Evolutionary conservation across 2,888 invertebrate genomes (phyloP), one percentile per base, ranked within the genome.

Genomic region (Hirtodrosophila trivittata): DNA sequence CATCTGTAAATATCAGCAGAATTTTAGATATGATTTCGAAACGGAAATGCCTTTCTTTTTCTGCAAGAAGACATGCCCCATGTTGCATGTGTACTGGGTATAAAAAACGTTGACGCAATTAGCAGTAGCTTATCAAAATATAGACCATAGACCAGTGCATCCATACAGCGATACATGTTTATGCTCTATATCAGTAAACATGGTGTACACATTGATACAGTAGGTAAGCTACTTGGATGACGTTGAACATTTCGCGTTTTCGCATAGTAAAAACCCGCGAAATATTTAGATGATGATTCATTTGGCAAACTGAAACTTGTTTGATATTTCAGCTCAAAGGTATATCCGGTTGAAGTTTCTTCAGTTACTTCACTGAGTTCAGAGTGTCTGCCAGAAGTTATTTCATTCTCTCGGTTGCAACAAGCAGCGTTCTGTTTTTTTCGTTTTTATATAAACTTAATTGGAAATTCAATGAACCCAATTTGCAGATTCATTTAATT

Each of bases 101-200:
- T 3, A 21, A 21, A 21, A 38, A 10, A 28, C 6, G 39, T 56
- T 51, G 55, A 39, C 38, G 28, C 43, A 52, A 54, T 25, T 16
- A 50, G 25, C 52, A 13, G 18, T 12, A 32, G 32, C 50, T 41
- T 64, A 51, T 49, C 42, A 32, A 37, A 47, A 64, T 52, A 63
- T 46, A 21, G 2, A 21, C 18, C 18, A 21, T 21, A 21, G 5
- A 21, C 18, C n/a, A n/a, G n/a, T n/a, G n/a, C n/a, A n/a, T n/a
- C 2, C 18, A 21, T 21, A 21, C 18, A 21, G 18, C 5, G 5
- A 21, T 21, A 21, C 5, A 5, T 21, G 18, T 3, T 21, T 3
- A 3, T 3, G 18, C 5, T 21, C 2, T 21, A 21, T 21, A 21
- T n/a, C n/a, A n/a, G n/a, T n/a, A n/a, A n/a, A n/a, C n/a, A n/a